A percentile compares a stretch with the other conserved stretches of the same genome.
phyloP scores from a whole-genome alignment of 1,140 invertebrate species.

The Doryteuthis pealeii region DNA sequence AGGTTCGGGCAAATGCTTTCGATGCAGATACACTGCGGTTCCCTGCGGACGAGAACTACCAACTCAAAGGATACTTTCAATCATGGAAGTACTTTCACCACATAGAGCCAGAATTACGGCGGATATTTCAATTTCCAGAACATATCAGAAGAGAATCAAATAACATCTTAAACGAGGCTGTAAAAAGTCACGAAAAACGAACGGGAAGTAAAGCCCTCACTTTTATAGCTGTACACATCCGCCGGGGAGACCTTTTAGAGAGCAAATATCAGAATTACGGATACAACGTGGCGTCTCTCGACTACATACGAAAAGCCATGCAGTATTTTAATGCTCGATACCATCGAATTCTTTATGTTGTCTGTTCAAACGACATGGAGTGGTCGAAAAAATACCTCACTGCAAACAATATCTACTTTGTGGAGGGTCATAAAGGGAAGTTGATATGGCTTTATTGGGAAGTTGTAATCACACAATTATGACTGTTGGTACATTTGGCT shows the following conservation, averaged over 20 bases:
- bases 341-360: constrained; percentile 26
- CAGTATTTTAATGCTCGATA: constrained; percentile 26
- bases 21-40: constrained; percentile 19
- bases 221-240: constrained; percentile 30
- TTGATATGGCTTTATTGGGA: constrained; percentile 40
- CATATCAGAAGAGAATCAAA: constrained; percentile 13
- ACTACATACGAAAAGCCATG: constrained; percentile 34
- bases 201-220: constrained; percentile 2
- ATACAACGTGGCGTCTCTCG: constrained; percentile 23
- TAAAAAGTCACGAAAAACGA: constrained; percentile 12
- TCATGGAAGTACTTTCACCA: constrained; percentile 34
- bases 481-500: constrained; percentile 46
- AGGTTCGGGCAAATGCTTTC: constrained; percentile 22
- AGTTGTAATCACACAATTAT: constrained; percentile 46
- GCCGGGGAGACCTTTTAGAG: constrained; percentile 28
- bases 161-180: constrained; percentile 11
- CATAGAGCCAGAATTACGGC: constrained; percentile 16
- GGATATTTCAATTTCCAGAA: constrained; percentile 24
- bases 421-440: constrained; percentile 22
- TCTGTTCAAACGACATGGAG: constrained; percentile 24
- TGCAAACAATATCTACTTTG: constrained; percentile 18
- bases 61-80: constrained; percentile 25
- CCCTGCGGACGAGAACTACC: constrained; percentile 10
- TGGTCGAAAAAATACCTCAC: constrained; percentile 26
- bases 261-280: constrained; percentile 17